Conservation (phyloP, 2,113 vertebrate genomes). For the Lepus europaeus region DNA sequence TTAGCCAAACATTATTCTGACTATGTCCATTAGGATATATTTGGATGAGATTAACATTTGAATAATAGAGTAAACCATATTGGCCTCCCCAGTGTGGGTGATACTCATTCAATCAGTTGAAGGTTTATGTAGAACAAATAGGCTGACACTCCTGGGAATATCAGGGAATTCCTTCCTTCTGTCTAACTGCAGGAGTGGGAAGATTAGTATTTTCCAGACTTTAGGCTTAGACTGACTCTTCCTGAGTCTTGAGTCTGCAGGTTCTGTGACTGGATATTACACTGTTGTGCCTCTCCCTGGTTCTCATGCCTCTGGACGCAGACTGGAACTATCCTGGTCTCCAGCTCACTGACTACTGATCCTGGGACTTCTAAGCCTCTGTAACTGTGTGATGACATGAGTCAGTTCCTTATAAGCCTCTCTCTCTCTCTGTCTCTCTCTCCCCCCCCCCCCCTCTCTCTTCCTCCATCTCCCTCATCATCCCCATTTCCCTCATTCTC, state of each 20-base stretch:
- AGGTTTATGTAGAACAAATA: neutral
- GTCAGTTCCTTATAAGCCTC: neutral
- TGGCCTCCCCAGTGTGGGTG: neutral
- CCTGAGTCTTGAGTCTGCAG: neutral
- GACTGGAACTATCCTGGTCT: neutral
- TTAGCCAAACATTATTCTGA: neutral
- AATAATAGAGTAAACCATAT: neutral
- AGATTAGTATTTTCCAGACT: neutral
- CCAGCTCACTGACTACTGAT: neutral
- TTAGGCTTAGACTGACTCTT: neutral
- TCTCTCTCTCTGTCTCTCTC: neutral
- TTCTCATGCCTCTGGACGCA: neutral
- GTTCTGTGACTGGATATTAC: neutral
- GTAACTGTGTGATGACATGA: neutral
- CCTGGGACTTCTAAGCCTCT: neutral
- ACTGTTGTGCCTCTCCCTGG: too few species aligned
- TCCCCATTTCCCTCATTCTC: neutral
- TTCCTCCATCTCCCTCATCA: neutral
- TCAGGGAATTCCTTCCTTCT: neutral
- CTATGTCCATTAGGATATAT: neutral
- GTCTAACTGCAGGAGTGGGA: neutral
- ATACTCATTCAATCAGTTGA: neutral
- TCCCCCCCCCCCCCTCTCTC: neutral
- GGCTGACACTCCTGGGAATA: neutral
- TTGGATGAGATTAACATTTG: neutral